These are phyloP conservation scores for Argyra leucocephala DNA, from an alignment of 2,888 invertebrate genomes.

Conservation along the genomic window DNA sequence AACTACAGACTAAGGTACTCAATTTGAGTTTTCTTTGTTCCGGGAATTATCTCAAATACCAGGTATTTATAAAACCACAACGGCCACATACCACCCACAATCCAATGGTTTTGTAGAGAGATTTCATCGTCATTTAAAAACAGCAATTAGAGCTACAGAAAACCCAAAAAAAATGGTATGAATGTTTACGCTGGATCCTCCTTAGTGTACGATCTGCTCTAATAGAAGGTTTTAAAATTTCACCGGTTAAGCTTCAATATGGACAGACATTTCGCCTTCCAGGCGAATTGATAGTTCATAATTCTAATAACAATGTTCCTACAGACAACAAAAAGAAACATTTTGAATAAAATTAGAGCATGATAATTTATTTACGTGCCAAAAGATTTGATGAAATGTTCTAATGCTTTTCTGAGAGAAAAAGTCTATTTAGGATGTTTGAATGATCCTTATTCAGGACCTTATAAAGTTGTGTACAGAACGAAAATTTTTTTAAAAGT, in stretches of 20 bases:
- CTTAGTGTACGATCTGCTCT: not conserved
- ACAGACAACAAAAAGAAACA: too few relatives aligned
- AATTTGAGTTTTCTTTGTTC: slow-evolving; percentile 33
- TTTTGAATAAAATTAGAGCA: too few relatives aligned
- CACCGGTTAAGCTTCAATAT: not conserved
- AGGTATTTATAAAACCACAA: slow-evolving; percentile 26
- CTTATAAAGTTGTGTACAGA: too few relatives aligned
- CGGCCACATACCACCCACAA: slow-evolving; percentile 34
- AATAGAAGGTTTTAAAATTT: not conserved
- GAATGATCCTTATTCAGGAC: too few relatives aligned
- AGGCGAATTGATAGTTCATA: too few relatives aligned
- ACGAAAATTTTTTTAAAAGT: too few relatives aligned
- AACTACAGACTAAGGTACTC: slow-evolving; percentile 27
- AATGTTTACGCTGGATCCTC: not conserved
- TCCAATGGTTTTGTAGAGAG: slow-evolving; percentile 38
- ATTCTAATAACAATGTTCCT: too few relatives aligned
- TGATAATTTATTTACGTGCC: too few relatives aligned
- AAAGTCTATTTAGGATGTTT: too few relatives aligned
- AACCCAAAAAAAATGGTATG: slow-evolving; percentile 14
- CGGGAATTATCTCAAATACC: slow-evolving; percentile 25
- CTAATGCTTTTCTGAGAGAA: too few relatives aligned
- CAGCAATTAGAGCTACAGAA: slow-evolving; percentile 25
- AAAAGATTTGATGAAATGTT: too few relatives aligned
- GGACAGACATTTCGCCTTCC: slow-evolving; percentile 5
- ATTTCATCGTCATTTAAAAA: slow-evolving; percentile 37